A percentile compares a stretch with the other conserved stretches of the same genome.
Evolutionary conservation across 2,113 vertebrate genomes (phyloP).

Genomic region (Oxyura jamaicensis): DNA sequence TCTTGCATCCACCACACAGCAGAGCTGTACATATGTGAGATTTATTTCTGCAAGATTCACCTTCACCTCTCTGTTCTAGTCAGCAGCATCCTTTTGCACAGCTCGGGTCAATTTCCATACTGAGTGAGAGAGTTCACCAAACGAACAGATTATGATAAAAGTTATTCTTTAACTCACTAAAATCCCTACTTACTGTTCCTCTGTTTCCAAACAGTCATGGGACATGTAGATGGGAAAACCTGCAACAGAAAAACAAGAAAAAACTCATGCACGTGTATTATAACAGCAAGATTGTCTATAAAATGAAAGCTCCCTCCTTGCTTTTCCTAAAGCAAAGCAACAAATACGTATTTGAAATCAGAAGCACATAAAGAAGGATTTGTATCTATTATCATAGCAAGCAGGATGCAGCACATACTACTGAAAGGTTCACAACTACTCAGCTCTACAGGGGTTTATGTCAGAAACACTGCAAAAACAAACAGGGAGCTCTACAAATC

Average conservation of each 20-base stretch:
- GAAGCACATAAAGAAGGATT: not conserved
- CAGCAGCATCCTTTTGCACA: not conserved
- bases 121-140: not conserved
- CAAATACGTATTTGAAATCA: not conserved
- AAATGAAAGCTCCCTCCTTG: constrained; percentile 14
- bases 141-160: not conserved
- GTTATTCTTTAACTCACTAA: not conserved
- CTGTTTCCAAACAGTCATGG: not conserved
- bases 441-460: not conserved
- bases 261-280: not conserved
- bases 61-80: not conserved
- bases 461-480: not conserved
- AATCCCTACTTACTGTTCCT: not conserved
- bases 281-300: not conserved
- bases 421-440: constrained; percentile 17
- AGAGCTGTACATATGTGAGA: not conserved
- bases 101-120: not conserved
- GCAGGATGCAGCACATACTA: constrained; percentile 11
- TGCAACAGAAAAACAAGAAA: not conserved
- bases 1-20: not conserved
- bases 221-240: not conserved
- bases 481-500: not conserved
- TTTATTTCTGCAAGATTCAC: not conserved
- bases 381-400: constrained; percentile 29
- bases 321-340: not conserved